Evolutionary conservation across 2,888 invertebrate genomes (phyloP), one percentile per base, ranked within the genome.

Genomic region (Lasioglossum leucozonium): DNA sequence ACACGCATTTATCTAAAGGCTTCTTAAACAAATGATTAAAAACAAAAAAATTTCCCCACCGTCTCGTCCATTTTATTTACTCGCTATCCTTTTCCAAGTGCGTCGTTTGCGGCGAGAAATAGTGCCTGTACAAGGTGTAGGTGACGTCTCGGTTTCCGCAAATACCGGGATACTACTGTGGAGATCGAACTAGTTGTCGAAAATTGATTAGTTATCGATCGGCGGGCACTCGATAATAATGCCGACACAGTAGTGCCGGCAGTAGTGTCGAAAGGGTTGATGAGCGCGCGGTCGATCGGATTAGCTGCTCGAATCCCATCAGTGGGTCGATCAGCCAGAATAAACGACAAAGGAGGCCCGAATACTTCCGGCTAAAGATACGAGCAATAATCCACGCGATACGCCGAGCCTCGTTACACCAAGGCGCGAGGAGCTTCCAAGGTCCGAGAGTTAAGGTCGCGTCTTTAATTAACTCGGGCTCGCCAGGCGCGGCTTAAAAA

Each of bases 231-330:
- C 67, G 67, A 34, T 22, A 67, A 62, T 62, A 62, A 62, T 62
- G 34, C 22, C 67, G 67, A 67, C 67, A 37, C 40, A 18, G 22
- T 37, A 37, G 22, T 2, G 58, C n/a, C 44, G 55, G 26, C 37
- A 58, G n/a, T 69, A 34, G n/a, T 44, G 44, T 30, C 55, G 37
- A 67, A 75, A n/a, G 55, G 75, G 84, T 87, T 90, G 92, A 92
- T 92, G 89, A 88, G 71, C 85, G 80, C 81, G 86, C 82, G 84
- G 84, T 82, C 67, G 88, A 91, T 91, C 81, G 79, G 88, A 92
- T 92, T 90, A 91, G 71, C 78, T n/a, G 71, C 76, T n/a, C 78
- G 85, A 88, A 81, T 78, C 79, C 79, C 65, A 73, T 72, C 81
- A 44, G 75, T 80, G 30, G 79, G 81, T 82, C 89, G 84, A 90